Percentiles rank a stretch among this genome's conserved stretches.
Evolutionary conservation across 2,797 vertebrate species (phyloP).

Genomic region (Acanthurus leucopareius): DNA sequence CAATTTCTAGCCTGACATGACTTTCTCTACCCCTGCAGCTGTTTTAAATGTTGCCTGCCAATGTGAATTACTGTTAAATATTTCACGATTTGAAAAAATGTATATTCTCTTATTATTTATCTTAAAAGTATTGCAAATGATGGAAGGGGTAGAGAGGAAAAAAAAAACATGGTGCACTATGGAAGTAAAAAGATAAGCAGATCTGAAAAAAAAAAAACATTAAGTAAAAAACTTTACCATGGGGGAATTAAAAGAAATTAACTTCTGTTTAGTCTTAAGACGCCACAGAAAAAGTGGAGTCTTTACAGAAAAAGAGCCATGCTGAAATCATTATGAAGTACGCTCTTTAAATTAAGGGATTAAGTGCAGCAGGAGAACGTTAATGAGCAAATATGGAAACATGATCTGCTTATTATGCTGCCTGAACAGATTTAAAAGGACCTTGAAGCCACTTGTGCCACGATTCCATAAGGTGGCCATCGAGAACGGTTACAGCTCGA

Average conservation of each 20-base stretch:
- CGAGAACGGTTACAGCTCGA: slow-evolving; percentile 25
- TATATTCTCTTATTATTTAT: slow-evolving; percentile 37
- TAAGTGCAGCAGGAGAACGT: slow-evolving; percentile 43
- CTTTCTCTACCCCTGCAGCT: slow-evolving; percentile 41
- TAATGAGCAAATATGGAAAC: slow-evolving; percentile 55
- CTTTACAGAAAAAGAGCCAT: slow-evolving; percentile 11
- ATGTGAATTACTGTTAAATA: slow-evolving; percentile 61
- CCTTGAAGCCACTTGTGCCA: slow-evolving; percentile 31
- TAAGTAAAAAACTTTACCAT: slow-evolving; percentile 15
- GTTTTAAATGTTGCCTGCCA: slow-evolving; percentile 64
- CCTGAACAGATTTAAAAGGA: slow-evolving; percentile 48
- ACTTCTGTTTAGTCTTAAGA: slow-evolving; percentile 19
- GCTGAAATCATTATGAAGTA: slow-evolving; percentile 28
- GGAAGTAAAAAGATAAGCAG: slow-evolving; percentile 39
- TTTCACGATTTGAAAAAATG: slow-evolving; percentile 39
- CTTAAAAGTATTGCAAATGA: slow-evolving; percentile 20
- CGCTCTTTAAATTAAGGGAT: slow-evolving; percentile 48
- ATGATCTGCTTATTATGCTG: slow-evolving; percentile 47
- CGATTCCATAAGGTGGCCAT: slow-evolving; percentile 37
- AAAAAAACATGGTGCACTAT: slow-evolving; percentile 11
- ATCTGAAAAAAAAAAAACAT: slow-evolving; percentile 39
- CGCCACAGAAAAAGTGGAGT: slow-evolving; percentile 1
- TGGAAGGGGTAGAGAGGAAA: slow-evolving; percentile 6
- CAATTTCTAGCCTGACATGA: slow-evolving; percentile 57
- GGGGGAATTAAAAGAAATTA: slow-evolving; percentile 37